Evolutionary conservation across 35 echinoderm and acorn worm genomes (phyloP), one percentile per base, ranked within the genome.

Genomic region (Eucidaris tribuloides): DNA sequence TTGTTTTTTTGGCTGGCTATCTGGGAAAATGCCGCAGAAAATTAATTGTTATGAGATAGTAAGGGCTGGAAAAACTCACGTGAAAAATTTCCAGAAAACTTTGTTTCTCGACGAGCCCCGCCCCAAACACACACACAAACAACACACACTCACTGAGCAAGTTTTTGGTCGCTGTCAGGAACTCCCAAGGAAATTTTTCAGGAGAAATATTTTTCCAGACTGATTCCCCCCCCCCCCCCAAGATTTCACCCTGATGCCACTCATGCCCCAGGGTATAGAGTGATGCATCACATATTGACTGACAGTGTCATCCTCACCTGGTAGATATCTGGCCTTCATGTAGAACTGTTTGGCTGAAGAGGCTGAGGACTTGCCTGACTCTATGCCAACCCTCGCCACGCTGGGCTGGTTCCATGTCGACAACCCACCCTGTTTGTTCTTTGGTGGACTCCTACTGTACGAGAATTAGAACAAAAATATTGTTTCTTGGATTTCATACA

Each of bases 281-380:
- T 24, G 19, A 41, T 20, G 18, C 3, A 35, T 4, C 11, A 84
- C 39, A 50, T 18, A 61, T 33, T 28, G 11, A 3, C 7, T n/a
- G n/a, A n/a, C n/a, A n/a, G n/a, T n/a, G n/a, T n/a, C n/a, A n/a
- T n/a, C 56, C 66, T 79, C 85, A 96, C 93, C 88, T 88, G 93
- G 93, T 77, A 87, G 77, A 48, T 96, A 96, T 68, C 93, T 78
- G 13, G 88, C 80, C 45, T 77, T 91, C 66, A 91, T 65, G 59
- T 91, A 91, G 76, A 91, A 91, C 81, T 96, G 89, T 84, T 96
- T 96, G 15, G 88, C 93, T 44, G 89, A 96, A 38, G 93, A 87
- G 39, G 88, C 81, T 48, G 84, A 91, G 13, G 93, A 96, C 84
- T 79, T 87, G 14, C 93, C 93, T 20, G 93, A 96, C 25, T 91